Evolutionary conservation across 2,113 vertebrate genomes (phyloP).

Genomic region (Suricata suricatta): DNA sequence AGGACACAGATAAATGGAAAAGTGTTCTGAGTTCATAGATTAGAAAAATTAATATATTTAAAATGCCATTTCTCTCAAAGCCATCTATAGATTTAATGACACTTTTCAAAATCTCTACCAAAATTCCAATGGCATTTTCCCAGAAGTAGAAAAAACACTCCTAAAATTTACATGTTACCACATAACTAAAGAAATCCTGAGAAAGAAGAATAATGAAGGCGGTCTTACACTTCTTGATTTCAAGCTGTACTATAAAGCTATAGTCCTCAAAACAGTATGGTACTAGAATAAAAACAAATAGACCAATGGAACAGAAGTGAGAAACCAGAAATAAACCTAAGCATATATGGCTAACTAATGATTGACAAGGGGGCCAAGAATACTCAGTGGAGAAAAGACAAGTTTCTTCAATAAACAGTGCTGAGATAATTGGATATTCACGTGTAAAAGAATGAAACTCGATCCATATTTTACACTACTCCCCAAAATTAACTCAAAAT

Average conservation of each 20-base stretch:
- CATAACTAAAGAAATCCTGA: background rate
- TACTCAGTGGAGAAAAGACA: background rate
- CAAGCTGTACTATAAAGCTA: background rate
- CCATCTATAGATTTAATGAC: background rate
- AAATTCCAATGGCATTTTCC: too few species aligned
- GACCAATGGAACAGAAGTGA: background rate
- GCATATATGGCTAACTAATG: background rate
- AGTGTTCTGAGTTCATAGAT: background rate
- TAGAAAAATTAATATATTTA: background rate
- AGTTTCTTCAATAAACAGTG: background rate
- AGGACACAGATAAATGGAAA: background rate
- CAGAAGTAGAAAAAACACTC: background rate
- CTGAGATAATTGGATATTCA: background rate
- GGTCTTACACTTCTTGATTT: background rate
- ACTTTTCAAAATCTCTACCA: background rate
- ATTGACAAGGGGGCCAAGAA: background rate
- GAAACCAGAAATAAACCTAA: background rate
- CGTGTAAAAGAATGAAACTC: background rate
- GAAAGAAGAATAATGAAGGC: background rate
- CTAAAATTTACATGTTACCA: background rate
- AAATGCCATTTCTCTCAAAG: background rate
- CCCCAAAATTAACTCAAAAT: background rate
- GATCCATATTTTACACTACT: background rate
- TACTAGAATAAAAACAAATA: background rate
- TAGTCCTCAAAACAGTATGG: background rate